Conservation (phyloP, 1,140 invertebrate genomes). For the Frieseomelitta varia region DNA sequence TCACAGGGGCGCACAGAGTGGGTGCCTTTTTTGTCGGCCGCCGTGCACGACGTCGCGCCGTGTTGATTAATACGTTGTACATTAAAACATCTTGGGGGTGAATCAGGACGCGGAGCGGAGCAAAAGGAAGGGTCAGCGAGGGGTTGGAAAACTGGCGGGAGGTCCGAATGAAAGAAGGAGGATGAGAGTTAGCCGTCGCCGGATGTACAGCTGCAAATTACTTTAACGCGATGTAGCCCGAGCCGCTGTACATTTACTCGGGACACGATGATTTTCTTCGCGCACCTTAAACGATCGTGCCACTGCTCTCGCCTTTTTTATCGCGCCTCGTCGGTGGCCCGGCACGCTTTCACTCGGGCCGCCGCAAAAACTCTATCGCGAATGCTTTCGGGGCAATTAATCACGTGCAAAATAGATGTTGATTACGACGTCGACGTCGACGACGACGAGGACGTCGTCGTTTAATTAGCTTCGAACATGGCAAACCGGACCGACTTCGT, state of each 20-base stretch:
- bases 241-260: neutral
- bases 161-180: neutral
- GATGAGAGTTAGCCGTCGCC: neutral
- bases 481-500: slow-evolving; percentile 27
- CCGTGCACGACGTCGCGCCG: too few relatives aligned
- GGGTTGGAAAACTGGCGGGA: neutral
- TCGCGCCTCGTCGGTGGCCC: neutral
- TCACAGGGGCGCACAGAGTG: neutral
- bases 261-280: slow-evolving; percentile 41
- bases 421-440: slow-evolving; percentile 59
- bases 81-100: neutral
- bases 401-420: slow-evolving; percentile 61
- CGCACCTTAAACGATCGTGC: slow-evolving; percentile 51
- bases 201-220: slow-evolving; percentile 45
- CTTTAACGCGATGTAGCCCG: slow-evolving; percentile 8
- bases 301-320: slow-evolving; percentile 49
- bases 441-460: slow-evolving; percentile 14
- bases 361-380: slow-evolving; percentile 62
- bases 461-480: slow-evolving; percentile 55
- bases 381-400: slow-evolving; percentile 63
- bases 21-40: neutral
- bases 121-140: neutral
- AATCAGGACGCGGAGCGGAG: neutral
- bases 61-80: slow-evolving; percentile 15
- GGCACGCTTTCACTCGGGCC: slow-evolving; percentile 41